phyloP scores from a whole-genome alignment of 2,113 vertebrate species.

The Vidua macroura region DNA sequence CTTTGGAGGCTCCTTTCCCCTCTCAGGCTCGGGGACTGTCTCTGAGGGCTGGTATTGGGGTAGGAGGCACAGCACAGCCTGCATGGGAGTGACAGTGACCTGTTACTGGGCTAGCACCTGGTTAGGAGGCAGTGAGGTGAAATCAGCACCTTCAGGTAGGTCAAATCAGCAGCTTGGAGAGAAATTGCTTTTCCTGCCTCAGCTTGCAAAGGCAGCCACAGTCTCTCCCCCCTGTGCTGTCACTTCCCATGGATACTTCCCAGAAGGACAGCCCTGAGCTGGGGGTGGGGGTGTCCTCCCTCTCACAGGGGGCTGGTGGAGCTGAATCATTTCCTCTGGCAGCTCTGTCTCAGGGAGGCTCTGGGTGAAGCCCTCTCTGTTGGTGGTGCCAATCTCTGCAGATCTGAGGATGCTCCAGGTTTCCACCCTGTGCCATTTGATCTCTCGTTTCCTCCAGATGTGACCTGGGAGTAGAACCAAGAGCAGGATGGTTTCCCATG shows the following conservation, averaged over 20 bases:
- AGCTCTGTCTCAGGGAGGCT: not conserved
- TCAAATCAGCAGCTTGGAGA: not conserved
- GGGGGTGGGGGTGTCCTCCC: not conserved
- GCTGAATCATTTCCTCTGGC: not conserved
- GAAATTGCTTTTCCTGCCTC: not conserved
- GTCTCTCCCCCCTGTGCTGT: fast-evolving
- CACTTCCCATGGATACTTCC: not conserved
- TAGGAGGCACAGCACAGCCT: fast-evolving
- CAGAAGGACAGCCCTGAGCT: fast-evolving
- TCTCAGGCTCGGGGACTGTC: not conserved
- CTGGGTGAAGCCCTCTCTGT: not conserved
- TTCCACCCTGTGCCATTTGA: not conserved
- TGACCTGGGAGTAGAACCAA: not conserved
- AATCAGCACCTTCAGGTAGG: not conserved
- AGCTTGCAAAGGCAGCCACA: not conserved
- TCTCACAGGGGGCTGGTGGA: not conserved
- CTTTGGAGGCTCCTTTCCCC: not conserved
- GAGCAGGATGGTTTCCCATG: not conserved
- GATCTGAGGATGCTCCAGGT: not conserved
- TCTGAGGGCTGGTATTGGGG: not conserved
- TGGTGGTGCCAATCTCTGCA: not conserved
- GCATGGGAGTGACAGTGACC: fast-evolving
- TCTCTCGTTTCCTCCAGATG: not conserved
- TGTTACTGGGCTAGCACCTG: not conserved
- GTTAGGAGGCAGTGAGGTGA: not conserved